Conservation (phyloP, 2,113 vertebrate species). For the Syngnathus typhle region DNA sequence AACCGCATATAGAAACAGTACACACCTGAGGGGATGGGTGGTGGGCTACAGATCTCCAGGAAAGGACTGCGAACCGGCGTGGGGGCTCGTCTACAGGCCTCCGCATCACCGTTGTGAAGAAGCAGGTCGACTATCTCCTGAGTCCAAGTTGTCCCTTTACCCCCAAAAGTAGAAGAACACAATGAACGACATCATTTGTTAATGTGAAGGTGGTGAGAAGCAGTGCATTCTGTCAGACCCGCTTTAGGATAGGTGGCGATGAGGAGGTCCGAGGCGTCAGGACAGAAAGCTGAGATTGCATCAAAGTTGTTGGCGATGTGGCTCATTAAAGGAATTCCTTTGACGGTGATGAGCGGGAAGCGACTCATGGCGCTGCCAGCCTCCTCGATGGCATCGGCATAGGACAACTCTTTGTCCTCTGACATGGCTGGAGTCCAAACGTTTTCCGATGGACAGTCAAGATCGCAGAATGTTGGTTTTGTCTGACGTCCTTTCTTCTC, state of each 20-base stretch:
- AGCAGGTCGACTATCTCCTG: constrained; percentile 80
- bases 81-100: constrained; percentile 66
- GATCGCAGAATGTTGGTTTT: background rate
- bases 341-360: constrained; percentile 60
- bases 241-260: constrained; percentile 80
- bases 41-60: constrained; percentile 67
- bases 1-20: background rate
- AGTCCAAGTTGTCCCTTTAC: constrained; percentile 77
- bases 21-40: constrained; percentile 68
- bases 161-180: constrained; percentile 5
- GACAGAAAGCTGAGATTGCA: constrained; percentile 61
- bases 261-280: constrained; percentile 72
- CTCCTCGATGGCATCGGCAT: constrained; percentile 38
- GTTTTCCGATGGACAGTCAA: background rate
- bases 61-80: constrained; percentile 65
- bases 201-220: background rate
- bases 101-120: constrained; percentile 63
- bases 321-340: constrained; percentile 65
- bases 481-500: background rate
- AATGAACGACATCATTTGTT: background rate
- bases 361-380: constrained; percentile 34
- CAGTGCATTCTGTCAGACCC: constrained; percentile 38
- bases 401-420: constrained; percentile 33
- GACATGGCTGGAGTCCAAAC: constrained; percentile 34
- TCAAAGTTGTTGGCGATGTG: constrained; percentile 64